A percentile compares a stretch with the other conserved stretches of the same genome.
Evolutionary conservation across 2,113 vertebrate species (phyloP).

Genomic region (Ancistrus triradiatus): DNA sequence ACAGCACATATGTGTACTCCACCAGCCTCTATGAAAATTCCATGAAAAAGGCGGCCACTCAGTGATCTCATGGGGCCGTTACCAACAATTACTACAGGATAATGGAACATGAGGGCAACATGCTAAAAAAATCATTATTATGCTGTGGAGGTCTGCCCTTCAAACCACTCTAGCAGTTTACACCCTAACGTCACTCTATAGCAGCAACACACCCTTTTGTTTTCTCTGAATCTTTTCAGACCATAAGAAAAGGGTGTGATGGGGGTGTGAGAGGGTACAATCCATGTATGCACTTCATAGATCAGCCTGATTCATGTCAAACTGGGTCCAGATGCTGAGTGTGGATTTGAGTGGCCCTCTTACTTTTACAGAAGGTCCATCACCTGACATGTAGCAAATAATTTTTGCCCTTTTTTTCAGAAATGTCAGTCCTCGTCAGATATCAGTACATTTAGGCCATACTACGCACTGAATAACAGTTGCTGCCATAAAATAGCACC

Average conservation of each 20-base stretch:
- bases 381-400: no score
- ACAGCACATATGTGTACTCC: conserved; percentile 40
- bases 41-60: conserved; percentile 24
- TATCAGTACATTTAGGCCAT: neutral
- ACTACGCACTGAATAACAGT: neutral
- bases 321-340: neutral
- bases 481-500: no score
- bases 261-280: neutral
- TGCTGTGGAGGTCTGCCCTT: neutral
- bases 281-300: conserved; percentile 9
- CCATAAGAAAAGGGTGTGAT: neutral
- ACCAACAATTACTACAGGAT: conserved; percentile 53
- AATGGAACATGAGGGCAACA: conserved; percentile 59
- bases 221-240: conserved; percentile 35
- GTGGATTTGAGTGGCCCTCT: neutral
- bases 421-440: no score
- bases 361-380: neutral
- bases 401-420: no score
- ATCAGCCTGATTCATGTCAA: conserved; percentile 15
- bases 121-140: conserved; percentile 51
- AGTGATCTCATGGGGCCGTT: conserved; percentile 64
- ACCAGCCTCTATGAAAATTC: conserved; percentile 21
- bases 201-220: conserved; percentile 17
- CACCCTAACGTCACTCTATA: conserved; percentile 32
- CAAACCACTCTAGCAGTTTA: conserved; percentile 10